Base-by-base conservation (phyloP, 2,797 vertebrate species). In the Meda fulgida region DNA sequence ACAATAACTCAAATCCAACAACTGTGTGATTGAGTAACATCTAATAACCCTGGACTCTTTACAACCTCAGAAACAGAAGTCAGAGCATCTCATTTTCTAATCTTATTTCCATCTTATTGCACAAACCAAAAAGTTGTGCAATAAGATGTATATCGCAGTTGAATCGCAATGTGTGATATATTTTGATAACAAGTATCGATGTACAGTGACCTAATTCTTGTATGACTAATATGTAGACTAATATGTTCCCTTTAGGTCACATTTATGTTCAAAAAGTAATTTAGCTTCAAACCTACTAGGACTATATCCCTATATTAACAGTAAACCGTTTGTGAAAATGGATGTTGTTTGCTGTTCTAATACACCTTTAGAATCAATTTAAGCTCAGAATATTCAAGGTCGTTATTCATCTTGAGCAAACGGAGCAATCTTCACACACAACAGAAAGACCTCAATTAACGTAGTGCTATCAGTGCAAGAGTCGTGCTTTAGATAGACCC, bases 211-310 rank as follows among this genome's bases (percentile, higher is more conserved):
- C 67, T 84, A 66, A 82, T 86, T 84, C 84, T 81, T 81, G 51
- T 84, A 78, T 63, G 70, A 78, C 76, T 79, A 82, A 53, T 86
- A 80, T 88, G 73, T 83, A 86, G 86, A 86, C n/a, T 88, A 89
- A 72, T 19, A 48, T 60, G n/a, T 86, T 78, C 75, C 55, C 66
- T 84, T 84, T 70, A 84, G 81, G 78, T 83, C 78, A 70, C 29
- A 16, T 66, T 76, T 76, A 67, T 80, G 85, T 83, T 73, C 85
- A 53, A 71, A 86, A 40, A n/a, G n/a, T 83, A 21, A 73, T 29
- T 73, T 51, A 34, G 34, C 46, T 73, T 84, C 60, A 63, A 34
- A 82, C 70, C 21, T 73, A 26, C 60, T 53, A 83, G 81, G 38
- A 73, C 21, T 46, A 26, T 60, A 51, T 58, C 11, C 2, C 34